phyloP scores from a whole-genome alignment of 2,797 vertebrate species.

The Karalla daura region DNA sequence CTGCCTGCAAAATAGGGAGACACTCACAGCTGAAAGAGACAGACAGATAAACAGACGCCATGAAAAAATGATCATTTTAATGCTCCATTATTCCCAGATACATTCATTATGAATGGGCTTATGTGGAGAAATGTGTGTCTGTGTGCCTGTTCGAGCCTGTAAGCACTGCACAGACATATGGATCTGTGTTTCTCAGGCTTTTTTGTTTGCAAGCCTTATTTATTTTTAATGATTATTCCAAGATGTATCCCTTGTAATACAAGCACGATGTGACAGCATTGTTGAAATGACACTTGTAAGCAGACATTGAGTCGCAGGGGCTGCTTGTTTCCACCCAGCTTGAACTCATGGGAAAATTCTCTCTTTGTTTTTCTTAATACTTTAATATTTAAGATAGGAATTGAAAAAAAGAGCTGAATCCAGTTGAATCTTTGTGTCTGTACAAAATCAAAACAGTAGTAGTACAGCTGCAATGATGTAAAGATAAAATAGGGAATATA shows the following conservation, averaged over 20 bases:
- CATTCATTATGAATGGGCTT: conserved; percentile 12
- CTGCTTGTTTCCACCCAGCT: neutral
- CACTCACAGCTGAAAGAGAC: conserved; percentile 31
- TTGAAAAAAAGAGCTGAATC: neutral
- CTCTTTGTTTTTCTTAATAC: neutral
- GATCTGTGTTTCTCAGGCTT: conserved; percentile 3
- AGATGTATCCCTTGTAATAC: conserved; percentile 4
- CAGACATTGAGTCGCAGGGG: neutral
- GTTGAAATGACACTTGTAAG: neutral
- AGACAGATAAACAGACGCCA: conserved; percentile 22
- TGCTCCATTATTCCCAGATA: neutral
- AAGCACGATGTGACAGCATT: neutral
- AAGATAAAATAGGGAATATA: too few species aligned
- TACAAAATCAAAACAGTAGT: too few species aligned
- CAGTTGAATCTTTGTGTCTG: too few species aligned
- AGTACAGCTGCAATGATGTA: too few species aligned
- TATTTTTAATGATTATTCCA: conserved; percentile 9
- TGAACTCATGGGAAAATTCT: neutral
- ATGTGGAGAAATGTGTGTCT: neutral
- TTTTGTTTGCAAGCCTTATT: conserved; percentile 1
- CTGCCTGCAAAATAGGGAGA: conserved; percentile 26
- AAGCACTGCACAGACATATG: neutral
- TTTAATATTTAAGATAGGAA: conserved; percentile 1
- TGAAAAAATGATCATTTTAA: conserved; percentile 1
- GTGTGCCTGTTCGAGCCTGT: neutral